Percentiles rank a stretch among this genome's conserved stretches.
These are phyloP conservation scores for Lagria hirta DNA, from an alignment of 2,888 invertebrate genomes.

Conservation along the genomic window DNA sequence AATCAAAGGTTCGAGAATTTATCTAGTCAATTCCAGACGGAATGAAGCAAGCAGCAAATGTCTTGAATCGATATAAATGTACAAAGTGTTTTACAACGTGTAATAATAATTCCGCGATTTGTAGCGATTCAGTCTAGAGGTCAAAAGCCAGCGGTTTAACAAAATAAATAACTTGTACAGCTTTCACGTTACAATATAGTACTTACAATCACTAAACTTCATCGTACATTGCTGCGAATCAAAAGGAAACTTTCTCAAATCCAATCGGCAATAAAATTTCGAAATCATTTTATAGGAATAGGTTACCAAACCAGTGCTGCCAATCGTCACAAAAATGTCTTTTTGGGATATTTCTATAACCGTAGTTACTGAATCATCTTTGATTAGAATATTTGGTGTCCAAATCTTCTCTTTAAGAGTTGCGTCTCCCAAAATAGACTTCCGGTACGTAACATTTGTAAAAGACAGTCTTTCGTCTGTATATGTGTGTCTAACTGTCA, in stretches of 20 bases:
- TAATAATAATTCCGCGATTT: background rate
- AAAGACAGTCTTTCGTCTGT: slow-evolving; percentile 73
- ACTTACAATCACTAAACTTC: slow-evolving; percentile 79
- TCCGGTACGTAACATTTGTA: no score
- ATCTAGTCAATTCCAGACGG: no score
- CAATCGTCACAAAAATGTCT: slow-evolving; percentile 79
- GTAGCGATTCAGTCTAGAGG: background rate
- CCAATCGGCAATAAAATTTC: slow-evolving; percentile 81
- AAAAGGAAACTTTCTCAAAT: slow-evolving; percentile 84
- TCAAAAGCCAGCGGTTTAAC: no score
- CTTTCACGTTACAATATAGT: background rate
- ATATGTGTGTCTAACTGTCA: slow-evolving; percentile 77
- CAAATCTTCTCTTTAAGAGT: slow-evolving; percentile 72
- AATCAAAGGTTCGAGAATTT: no score
- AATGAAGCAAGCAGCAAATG: no score
- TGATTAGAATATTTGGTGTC: slow-evolving; percentile 82
- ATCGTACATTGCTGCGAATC: slow-evolving; percentile 81
- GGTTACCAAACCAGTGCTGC: slow-evolving; percentile 77
- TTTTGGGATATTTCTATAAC: slow-evolving; percentile 77
- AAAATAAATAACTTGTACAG: background rate
- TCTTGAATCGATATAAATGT: no score
- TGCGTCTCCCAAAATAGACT: slow-evolving; percentile 74
- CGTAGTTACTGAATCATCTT: slow-evolving; percentile 72
- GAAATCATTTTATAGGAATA: slow-evolving; percentile 79
- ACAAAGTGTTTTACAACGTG: no score